Evolutionary conservation across 2,888 invertebrate species (phyloP), one percentile per base, ranked within the genome.

Genomic region (Polydrusus tereticollis): DNA sequence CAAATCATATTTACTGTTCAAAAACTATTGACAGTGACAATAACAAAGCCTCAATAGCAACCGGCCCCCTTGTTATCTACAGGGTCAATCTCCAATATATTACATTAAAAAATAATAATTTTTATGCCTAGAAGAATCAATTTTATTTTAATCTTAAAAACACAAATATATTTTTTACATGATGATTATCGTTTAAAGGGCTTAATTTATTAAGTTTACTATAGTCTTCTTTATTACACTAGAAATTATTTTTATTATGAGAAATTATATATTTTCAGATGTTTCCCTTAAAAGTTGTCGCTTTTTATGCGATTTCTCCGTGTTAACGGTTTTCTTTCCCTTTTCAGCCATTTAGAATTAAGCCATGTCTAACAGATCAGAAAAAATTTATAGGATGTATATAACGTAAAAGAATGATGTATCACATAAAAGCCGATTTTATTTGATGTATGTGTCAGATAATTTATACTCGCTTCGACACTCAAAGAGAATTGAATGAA

Each of bases 391-490:
- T 69, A 43, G 55, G 45, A 69, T 68, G 68, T 60, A 52, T 68
- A 68, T 68, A 59, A 50, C 59, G 60, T 63, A 63, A 55, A 69
- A 69, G 63, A 63, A 62, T 69, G 63, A 69, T 69, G 69, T 63
- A 69, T 69, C 62, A 57, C 21, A 55, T 20, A 26, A 69, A 69
- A 68, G 47, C 68, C 68, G 68, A 68, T 66, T 66, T 66, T 50
- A 68, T 68, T 59, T 68, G 60, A 68, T 60, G 23, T 60, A 50
- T 50, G 60, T 60, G 47, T 36, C 68, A 43, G 68, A 50, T 50
- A 50, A 50, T 50, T 50, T 50, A 50, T 50, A 50, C 26, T 12
- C 50, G 14, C 10, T 26, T 50, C 14, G 26, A 23, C 50, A 26
- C 14, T 26, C 50, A 12, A 47, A 47, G 21, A 26, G 50, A 26